Evolutionary conservation across 2,888 invertebrate genomes (phyloP).

Genomic region (Cordilura impudica): DNA sequence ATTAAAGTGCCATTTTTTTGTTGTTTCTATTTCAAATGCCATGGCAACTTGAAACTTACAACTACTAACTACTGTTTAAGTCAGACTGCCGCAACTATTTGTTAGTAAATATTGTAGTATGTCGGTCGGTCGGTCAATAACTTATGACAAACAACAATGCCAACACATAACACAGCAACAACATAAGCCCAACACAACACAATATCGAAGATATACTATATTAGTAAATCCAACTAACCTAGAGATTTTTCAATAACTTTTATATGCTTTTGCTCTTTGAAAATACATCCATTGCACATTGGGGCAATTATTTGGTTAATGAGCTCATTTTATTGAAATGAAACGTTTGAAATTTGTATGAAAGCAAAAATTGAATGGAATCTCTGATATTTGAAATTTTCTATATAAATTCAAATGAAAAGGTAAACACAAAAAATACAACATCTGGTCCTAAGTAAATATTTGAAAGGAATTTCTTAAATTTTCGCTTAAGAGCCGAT

Average conservation of each 20-base stretch:
- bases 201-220: background rate
- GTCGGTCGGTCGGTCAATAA: slow-evolving; percentile 60
- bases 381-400: too few relatives aligned
- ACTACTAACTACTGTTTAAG: slow-evolving; percentile 6
- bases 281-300: too few relatives aligned
- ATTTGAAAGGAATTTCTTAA: too few relatives aligned
- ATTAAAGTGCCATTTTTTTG: background rate
- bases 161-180: slow-evolving; percentile 22
- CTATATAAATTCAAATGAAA: too few relatives aligned
- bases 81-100: background rate
- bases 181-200: slow-evolving; percentile 26
- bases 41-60: background rate
- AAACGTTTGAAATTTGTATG: too few relatives aligned
- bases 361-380: too few relatives aligned
- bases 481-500: too few relatives aligned
- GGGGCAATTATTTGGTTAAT: too few relatives aligned
- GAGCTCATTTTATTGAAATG: too few relatives aligned
- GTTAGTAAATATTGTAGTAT: slow-evolving; percentile 39
- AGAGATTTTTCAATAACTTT: slow-evolving; percentile 38
- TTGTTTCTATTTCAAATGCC: background rate
- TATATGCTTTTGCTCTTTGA: too few relatives aligned
- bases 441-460: too few relatives aligned
- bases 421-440: too few relatives aligned
- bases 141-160: slow-evolving; percentile 60
- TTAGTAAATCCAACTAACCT: slow-evolving; percentile 30